Evolutionary conservation across 2,888 invertebrate species (phyloP).

Genomic region (Diadegma fenestrale): DNA sequence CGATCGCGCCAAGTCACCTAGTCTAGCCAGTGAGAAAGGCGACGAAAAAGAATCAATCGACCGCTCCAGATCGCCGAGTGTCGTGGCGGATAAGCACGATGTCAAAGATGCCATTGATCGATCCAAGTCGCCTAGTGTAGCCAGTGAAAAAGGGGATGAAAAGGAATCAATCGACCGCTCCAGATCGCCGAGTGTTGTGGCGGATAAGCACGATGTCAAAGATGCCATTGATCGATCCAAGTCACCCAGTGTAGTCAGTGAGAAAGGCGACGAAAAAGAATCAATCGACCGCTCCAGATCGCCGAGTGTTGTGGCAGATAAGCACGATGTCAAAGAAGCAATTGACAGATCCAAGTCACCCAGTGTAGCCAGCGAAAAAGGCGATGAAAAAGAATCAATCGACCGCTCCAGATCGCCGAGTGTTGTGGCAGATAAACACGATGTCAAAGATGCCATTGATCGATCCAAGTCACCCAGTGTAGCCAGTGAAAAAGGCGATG

Average conservation of each 20-base stretch:
- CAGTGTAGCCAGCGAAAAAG: slow-evolving; percentile 38
- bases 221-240: not conserved
- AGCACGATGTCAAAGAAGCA: not conserved
- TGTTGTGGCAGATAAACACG: not conserved
- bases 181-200: not conserved
- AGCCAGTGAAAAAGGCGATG: slow-evolving; percentile 50
- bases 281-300: slow-evolving; percentile 40
- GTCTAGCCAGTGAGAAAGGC: not conserved
- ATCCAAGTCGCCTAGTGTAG: too few species aligned
- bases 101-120: not conserved
- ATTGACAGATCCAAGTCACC: not conserved
- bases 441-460: not conserved
- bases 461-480: slow-evolving; percentile 64
- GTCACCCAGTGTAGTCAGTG: not conserved
- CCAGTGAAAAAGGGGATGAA: slow-evolving; percentile 31
- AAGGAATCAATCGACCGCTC: not conserved
- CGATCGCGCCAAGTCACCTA: not conserved
- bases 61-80: slow-evolving; percentile 61
- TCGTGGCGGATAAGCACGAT: slow-evolving; percentile 13
- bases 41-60: not conserved
- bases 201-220: slow-evolving; percentile 44
- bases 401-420: not conserved
- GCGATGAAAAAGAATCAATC: not conserved
- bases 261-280: not conserved
- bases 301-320: slow-evolving; percentile 60